Conservation (phyloP, 2,888 invertebrate genomes). For the Cartodere bifasciata region DNA sequence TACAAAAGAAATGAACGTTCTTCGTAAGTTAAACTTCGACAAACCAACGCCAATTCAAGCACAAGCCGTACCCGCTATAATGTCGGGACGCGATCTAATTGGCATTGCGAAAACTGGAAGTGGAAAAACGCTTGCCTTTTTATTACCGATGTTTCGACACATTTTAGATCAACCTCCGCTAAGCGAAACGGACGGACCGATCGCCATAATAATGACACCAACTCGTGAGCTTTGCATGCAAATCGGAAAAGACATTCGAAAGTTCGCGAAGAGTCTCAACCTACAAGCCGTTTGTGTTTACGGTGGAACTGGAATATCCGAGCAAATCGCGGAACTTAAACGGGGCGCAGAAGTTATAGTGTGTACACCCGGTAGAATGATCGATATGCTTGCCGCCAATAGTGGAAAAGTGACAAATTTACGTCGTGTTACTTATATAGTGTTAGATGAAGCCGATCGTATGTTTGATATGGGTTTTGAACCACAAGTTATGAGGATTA, state of each 20-base stretch:
- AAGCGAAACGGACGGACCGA: constrained; percentile 96
- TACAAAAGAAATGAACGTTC: constrained; percentile 83
- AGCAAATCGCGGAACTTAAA: constrained; percentile 87
- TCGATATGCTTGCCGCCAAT: constrained; percentile 98
- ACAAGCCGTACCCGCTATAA: constrained; percentile 93
- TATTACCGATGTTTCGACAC: constrained; percentile 95
- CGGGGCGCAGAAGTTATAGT: constrained; percentile 94
- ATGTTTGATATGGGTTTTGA: constrained; percentile 99
- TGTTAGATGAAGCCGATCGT: constrained; percentile 96
- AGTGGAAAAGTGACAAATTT: constrained; percentile 96
- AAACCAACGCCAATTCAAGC: constrained; percentile 98
- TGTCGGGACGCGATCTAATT: constrained; percentile 93
- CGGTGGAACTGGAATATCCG: constrained; percentile 94
- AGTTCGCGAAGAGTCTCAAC: constrained; percentile 80
- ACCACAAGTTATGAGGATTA: constrained; percentile 94
- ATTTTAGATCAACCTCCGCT: constrained; percentile 86
- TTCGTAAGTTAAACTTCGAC: constrained; percentile 83
- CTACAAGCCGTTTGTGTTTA: constrained; percentile 92
- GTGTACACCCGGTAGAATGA: constrained; percentile 98
- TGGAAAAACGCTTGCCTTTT: constrained; percentile 96
- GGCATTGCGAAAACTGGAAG: constrained; percentile 99
- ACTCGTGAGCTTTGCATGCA: constrained; percentile 98
- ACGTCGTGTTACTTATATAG: constrained; percentile 91
- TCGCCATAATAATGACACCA: constrained; percentile 95
- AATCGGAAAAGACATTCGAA: constrained; percentile 90